Base-by-base conservation (phyloP, 2,888 invertebrate genomes). In the Dioctria linearis region DNA sequence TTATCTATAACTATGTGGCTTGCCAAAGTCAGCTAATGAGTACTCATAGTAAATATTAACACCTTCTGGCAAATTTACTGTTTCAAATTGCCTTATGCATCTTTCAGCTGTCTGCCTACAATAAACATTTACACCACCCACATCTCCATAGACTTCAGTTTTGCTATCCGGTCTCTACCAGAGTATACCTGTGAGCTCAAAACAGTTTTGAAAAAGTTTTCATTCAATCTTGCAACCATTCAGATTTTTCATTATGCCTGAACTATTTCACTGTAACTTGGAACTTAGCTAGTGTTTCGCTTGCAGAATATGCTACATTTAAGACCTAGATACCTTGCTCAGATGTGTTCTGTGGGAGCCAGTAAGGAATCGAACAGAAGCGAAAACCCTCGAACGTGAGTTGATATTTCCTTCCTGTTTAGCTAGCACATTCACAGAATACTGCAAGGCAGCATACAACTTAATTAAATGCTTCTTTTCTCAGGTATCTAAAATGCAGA, bases 391-490 rank as follows among this genome's bases (percentile, higher is more conserved):
- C 25, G 25, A n/a, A 13, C 25, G 67, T 67, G 13, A 46, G 67
- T 67, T 67, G 46, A 25, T 67, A 43, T 67, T 67, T 67, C 42
- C 46, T 46, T 67, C 67, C 46, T 67, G 49, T 67, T 67, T 67
- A 42, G 13, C 25, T 25, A 25, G 25, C 40, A 13, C 8, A 67
- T 67, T 46, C 67, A 67, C 6, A 42, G 8, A 5, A n/a, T 5
- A 13, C 59, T 8, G 40, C 6, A 8, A 46, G 4, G 46, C 9
- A 13, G 25, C 3, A 43, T 67, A 46, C 67, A 67, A 67, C 67
- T 67, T 67, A 67, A 67, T 67, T 67, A 67, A 67, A 67, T 49
- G 46, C 67, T 67, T 25, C 46, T 49, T 49, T 67, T 46, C 46
- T 46, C 46, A 67, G 49, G 67, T 49, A 67, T 13, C 40, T 67